Conservation (phyloP, 2,888 invertebrate genomes). For the Rugalucina vietnamica region DNA sequence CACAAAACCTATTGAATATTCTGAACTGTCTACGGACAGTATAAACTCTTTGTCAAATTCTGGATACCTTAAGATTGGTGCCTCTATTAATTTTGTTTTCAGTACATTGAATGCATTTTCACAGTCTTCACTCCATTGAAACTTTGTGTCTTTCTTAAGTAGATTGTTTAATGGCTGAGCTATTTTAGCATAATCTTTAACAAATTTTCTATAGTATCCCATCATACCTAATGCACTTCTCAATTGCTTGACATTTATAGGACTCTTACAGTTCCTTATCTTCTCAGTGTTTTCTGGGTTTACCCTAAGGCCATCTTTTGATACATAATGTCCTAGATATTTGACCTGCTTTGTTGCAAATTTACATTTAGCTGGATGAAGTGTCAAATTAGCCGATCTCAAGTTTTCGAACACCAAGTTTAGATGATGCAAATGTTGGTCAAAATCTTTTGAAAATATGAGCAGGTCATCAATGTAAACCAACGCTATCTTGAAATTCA, state of each 20-base stretch:
- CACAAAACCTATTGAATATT: slow-evolving; percentile 38
- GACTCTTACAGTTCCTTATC: slow-evolving; percentile 6
- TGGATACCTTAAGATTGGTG: slow-evolving; percentile 49
- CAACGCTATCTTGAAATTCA: slow-evolving; percentile 45
- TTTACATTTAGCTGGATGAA: slow-evolving; percentile 53
- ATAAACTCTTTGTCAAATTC: slow-evolving; percentile 35
- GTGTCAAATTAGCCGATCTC: slow-evolving; percentile 34
- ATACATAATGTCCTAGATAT: slow-evolving; percentile 52
- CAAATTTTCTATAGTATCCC: slow-evolving; percentile 46
- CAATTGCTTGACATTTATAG: slow-evolving; percentile 26
- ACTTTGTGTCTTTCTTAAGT: slow-evolving; percentile 37
- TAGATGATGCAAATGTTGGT: slow-evolving; percentile 44
- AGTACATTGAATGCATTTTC: slow-evolving; percentile 28
- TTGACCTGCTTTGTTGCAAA: slow-evolving; percentile 34
- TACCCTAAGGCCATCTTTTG: slow-evolving; percentile 34
- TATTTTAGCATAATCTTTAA: slow-evolving; percentile 42
- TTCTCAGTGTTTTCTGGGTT: slow-evolving; percentile 29
- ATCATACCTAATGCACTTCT: slow-evolving; percentile 38
- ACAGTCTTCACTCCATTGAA: slow-evolving; percentile 41
- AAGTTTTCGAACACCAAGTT: slow-evolving; percentile 37
- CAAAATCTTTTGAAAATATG: slow-evolving; percentile 36
- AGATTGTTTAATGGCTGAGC: slow-evolving; percentile 41
- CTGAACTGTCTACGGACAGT: slow-evolving; percentile 45
- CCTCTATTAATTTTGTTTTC: slow-evolving; percentile 15
- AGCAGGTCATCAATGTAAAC: slow-evolving; percentile 58